Evolutionary conservation across 1,140 invertebrate genomes (phyloP).

Genomic region (silkworm (Bombyx mori)): DNA sequence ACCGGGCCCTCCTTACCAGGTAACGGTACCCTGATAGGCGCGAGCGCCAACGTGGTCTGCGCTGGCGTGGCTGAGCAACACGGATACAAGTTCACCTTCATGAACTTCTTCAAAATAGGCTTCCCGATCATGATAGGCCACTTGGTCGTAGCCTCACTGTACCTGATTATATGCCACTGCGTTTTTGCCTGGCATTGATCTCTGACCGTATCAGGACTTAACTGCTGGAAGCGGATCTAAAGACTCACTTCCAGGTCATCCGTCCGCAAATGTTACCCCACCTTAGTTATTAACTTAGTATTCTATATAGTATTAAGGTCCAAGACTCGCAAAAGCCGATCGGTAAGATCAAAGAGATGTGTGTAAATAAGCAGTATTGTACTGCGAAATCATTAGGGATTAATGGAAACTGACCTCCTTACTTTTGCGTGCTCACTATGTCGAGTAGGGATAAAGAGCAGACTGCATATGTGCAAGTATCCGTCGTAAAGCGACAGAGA

Average conservation of each 20-base stretch:
- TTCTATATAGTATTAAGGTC: too few species aligned
- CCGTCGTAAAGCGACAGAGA: too few species aligned
- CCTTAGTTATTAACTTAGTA: too few species aligned
- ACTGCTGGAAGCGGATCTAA: background rate
- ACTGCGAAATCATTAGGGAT: background rate
- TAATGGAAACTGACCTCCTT: too few species aligned
- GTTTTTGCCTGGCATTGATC: constrained; percentile 74
- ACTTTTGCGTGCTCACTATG: too few species aligned
- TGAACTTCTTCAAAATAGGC: constrained; percentile 84
- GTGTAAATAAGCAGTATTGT: background rate
- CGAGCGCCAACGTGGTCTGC: constrained; percentile 89
- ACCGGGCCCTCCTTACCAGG: constrained; percentile 56
- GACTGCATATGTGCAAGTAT: too few species aligned
- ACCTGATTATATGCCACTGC: constrained; percentile 81
- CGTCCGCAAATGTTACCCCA: too few species aligned
- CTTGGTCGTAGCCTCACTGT: constrained; percentile 55
- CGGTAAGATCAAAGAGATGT: too few species aligned
- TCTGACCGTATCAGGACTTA: background rate
- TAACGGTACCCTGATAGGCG: constrained; percentile 87
- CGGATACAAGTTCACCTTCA: constrained; percentile 83
- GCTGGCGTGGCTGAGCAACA: constrained; percentile 89
- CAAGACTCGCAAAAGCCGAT: too few species aligned
- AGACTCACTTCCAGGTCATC: background rate
- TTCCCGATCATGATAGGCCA: constrained; percentile 84
- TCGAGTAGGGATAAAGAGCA: too few species aligned